Evolutionary conservation across 64 coral and sea anemone species (phyloP).

Genomic region (Astreopora myriophthalma): DNA sequence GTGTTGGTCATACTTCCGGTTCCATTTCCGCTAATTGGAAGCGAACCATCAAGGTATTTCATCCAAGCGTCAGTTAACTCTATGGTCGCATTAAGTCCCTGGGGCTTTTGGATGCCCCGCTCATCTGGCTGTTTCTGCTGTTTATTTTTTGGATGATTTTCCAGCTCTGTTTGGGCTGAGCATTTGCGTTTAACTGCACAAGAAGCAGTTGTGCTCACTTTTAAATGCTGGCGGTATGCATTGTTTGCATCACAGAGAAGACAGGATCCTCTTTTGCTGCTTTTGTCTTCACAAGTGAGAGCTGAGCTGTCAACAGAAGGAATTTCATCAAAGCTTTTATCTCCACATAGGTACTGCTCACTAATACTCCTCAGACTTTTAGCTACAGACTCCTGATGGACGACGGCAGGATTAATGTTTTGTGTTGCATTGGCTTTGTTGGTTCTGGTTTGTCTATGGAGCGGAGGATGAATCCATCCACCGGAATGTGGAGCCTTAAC

Average conservation of each 20-base stretch:
- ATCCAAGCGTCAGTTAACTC: background rate
- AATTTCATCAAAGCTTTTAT: background rate
- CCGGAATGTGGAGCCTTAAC: background rate
- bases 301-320: background rate
- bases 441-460: background rate
- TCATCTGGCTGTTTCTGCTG: background rate
- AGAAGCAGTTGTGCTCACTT: background rate
- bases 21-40: background rate
- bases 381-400: background rate
- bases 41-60: background rate
- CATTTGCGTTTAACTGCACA: background rate
- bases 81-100: background rate
- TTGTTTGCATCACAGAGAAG: background rate
- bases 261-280: background rate
- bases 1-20: background rate
- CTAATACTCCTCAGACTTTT: background rate
- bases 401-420: background rate
- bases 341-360: constrained; percentile 3
- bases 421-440: background rate
- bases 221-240: too few relatives aligned
- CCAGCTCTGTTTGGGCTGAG: background rate
- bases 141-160: background rate
- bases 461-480: background rate
- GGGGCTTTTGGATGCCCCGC: background rate
- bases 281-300: background rate